These are phyloP conservation scores for Bothrops jararaca DNA, from an alignment of 2,113 vertebrate genomes.

Conservation along the genomic window DNA sequence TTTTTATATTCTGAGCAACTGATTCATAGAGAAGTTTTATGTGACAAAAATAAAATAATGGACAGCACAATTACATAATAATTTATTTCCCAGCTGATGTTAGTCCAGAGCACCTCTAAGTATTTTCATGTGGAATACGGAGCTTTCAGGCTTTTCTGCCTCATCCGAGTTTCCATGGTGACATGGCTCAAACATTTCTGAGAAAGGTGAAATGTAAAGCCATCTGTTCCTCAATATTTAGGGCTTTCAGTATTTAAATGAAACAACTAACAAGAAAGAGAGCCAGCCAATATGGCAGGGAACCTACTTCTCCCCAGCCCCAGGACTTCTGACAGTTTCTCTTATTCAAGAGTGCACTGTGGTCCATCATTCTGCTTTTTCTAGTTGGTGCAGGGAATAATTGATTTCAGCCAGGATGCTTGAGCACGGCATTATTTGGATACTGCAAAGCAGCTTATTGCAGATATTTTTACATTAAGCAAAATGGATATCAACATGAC, in stretches of 20 bases:
- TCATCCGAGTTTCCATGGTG: constrained; percentile 72
- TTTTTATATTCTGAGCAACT: not conserved
- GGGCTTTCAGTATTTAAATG: constrained; percentile 65
- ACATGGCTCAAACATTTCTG: constrained; percentile 71
- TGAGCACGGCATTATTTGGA: not conserved
- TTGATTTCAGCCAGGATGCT: not conserved
- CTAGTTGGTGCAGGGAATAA: constrained; percentile 22
- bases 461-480: not conserved
- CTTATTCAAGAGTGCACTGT: not conserved
- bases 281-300: constrained; percentile 44
- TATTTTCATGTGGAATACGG: constrained; percentile 64
- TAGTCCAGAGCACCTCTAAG: constrained; percentile 50
- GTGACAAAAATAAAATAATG: constrained; percentile 19
- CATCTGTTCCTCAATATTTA: constrained; percentile 66
- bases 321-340: not conserved
- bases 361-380: not conserved
- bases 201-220: constrained; percentile 70
- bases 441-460: constrained; percentile 17
- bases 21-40: constrained; percentile 15
- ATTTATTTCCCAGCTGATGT: constrained; percentile 52
- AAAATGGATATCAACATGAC: not conserved
- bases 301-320: constrained; percentile 20
- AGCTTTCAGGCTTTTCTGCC: constrained; percentile 67
- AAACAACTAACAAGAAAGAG: constrained; percentile 54
- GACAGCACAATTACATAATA: constrained; percentile 40